Evolutionary conservation across 2,797 vertebrate genomes (phyloP).

Genomic region (Nannoperca australis): DNA sequence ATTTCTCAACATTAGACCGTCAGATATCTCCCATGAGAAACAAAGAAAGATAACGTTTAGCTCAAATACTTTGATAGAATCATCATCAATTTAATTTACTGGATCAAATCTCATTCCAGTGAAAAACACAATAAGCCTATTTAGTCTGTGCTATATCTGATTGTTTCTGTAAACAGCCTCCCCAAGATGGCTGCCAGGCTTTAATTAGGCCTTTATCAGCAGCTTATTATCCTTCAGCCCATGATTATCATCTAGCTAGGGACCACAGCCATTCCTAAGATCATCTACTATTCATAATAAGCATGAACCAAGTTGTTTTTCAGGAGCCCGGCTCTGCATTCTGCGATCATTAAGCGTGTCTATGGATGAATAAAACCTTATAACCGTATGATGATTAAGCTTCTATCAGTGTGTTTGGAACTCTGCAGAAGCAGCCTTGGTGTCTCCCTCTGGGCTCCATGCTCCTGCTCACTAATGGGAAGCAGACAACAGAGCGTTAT

Average conservation of each 20-base stretch:
- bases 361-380: conserved; percentile 19
- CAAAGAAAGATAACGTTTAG: not conserved
- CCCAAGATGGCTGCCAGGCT: conserved; percentile 52
- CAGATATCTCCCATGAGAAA: not conserved
- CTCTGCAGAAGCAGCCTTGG: conserved; percentile 10
- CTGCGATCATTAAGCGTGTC: conserved; percentile 6
- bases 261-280: conserved; percentile 30
- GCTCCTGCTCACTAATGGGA: conserved; percentile 47
- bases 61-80: not conserved
- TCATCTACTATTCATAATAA: conserved; percentile 43
- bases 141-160: conserved; percentile 13
- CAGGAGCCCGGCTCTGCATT: conserved; percentile 3
- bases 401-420: conserved; percentile 26
- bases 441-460: conserved; percentile 31
- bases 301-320: conserved; percentile 33
- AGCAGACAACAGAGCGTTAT: conserved; percentile 65
- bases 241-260: conserved; percentile 36
- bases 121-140: conserved; percentile 24
- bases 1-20: not conserved
- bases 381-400: conserved; percentile 2
- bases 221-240: conserved; percentile 47
- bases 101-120: conserved; percentile 25
- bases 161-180: conserved; percentile 45
- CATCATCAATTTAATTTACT: conserved; percentile 9
- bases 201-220: conserved; percentile 63